Conservation (phyloP, 1,140 invertebrate genomes). For the Achatina immaculata region DNA sequence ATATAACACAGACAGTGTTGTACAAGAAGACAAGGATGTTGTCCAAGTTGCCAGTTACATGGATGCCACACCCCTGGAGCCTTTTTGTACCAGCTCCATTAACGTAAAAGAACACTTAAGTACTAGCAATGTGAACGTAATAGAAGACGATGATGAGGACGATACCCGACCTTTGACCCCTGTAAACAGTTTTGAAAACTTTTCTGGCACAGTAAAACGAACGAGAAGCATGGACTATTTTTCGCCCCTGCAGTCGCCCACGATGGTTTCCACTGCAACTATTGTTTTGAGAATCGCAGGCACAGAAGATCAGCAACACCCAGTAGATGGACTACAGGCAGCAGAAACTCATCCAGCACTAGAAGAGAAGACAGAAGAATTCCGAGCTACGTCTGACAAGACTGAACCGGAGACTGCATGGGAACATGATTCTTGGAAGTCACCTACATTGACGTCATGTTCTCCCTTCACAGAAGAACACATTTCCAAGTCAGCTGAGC, state of each 20-base stretch:
- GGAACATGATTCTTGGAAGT: neutral
- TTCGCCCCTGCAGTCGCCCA: neutral
- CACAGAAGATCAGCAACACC: neutral
- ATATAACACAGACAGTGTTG: neutral
- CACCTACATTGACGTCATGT: neutral
- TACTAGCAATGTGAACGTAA: neutral
- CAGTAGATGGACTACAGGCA: neutral
- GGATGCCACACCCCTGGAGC: neutral
- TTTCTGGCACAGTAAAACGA: no score
- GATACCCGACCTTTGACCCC: neutral
- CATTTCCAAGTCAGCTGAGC: no score
- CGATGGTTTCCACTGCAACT: slow-evolving; percentile 2
- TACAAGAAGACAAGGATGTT: neutral
- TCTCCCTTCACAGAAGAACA: neutral
- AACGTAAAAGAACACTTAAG: neutral
- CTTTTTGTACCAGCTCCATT: neutral
- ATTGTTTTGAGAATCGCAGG: neutral
- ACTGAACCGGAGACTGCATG: neutral
- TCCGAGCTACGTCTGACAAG: neutral
- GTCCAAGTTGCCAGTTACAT: neutral
- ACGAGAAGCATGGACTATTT: slow-evolving; percentile 6
- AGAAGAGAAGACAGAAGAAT: neutral
- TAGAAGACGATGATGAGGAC: neutral
- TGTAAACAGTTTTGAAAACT: neutral
- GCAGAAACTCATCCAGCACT: neutral